Evolutionary conservation across 2,113 vertebrate species (phyloP).

Genomic region (Catagonus wagneri): DNA sequence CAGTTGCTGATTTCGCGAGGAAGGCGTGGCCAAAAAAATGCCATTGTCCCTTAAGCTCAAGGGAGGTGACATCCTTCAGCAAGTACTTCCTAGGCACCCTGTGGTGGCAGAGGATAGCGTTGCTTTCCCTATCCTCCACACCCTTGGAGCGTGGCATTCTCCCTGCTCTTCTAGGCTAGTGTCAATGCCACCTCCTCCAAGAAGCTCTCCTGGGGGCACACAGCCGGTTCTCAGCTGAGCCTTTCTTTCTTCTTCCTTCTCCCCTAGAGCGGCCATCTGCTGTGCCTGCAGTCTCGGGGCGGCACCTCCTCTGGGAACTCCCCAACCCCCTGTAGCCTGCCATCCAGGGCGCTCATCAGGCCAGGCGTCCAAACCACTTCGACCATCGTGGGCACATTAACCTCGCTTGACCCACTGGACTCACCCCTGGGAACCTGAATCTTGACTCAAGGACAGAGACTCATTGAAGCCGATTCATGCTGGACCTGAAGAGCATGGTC

Average conservation of each 20-base stretch:
- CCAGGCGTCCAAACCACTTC: not conserved
- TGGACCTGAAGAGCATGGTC: not conserved
- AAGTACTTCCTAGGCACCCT: not conserved
- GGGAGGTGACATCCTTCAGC: too few species aligned
- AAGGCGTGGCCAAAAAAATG: not conserved
- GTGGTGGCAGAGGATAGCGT: not conserved
- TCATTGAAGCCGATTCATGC: accelerated
- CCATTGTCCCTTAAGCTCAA: not conserved
- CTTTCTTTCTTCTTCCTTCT: not conserved
- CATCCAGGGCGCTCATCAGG: not conserved
- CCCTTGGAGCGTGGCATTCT: not conserved
- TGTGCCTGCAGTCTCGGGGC: not conserved
- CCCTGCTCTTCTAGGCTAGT: not conserved
- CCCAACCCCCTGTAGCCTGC: not conserved
- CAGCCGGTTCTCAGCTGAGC: not conserved
- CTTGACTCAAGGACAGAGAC: not conserved
- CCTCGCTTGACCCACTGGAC: not conserved
- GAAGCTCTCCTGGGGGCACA: not conserved
- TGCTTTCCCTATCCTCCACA: not conserved
- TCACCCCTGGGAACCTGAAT: not conserved
- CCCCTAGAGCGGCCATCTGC: not conserved
- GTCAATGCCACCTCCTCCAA: not conserved
- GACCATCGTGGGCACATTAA: not conserved
- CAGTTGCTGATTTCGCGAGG: not conserved
- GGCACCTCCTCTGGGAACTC: not conserved